Conservation (phyloP, 2,888 invertebrate species). For the Chloroclystis v-ata region DNA sequence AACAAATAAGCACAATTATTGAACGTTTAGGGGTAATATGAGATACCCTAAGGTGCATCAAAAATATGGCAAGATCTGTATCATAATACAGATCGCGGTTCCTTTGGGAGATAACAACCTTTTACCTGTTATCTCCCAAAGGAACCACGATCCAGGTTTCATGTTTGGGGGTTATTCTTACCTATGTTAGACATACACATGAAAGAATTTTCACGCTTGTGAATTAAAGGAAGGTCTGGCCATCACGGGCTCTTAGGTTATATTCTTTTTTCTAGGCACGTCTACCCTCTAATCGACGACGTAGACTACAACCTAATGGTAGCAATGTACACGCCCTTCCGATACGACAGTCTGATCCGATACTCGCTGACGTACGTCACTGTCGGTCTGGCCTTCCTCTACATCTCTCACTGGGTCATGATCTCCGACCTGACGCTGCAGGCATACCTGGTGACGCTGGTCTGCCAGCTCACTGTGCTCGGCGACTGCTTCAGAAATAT, state of each 20-base stretch:
- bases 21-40: too few relatives aligned
- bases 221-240: too few relatives aligned
- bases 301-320: slow-evolving; percentile 59
- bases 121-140: too few relatives aligned
- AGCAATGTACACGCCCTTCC: slow-evolving; percentile 42
- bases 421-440: slow-evolving; percentile 57
- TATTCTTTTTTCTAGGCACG: slow-evolving; percentile 43
- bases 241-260: neutral
- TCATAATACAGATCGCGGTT: too few relatives aligned
- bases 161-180: too few relatives aligned
- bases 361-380: slow-evolving; percentile 46
- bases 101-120: too few relatives aligned
- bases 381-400: slow-evolving; percentile 44
- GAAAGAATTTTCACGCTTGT: too few relatives aligned
- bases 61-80: too few relatives aligned
- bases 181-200: too few relatives aligned
- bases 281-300: slow-evolving; percentile 55
- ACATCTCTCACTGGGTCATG: slow-evolving; percentile 57
- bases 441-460: slow-evolving; percentile 52
- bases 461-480: slow-evolving; percentile 58
- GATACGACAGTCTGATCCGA: slow-evolving; percentile 36
- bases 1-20: too few relatives aligned
- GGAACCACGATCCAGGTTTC: too few relatives aligned
- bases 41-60: too few relatives aligned
- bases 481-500: slow-evolving; percentile 57